phyloP scores from a whole-genome alignment of 2,113 vertebrate species.

The Bujurquina vittata region DNA sequence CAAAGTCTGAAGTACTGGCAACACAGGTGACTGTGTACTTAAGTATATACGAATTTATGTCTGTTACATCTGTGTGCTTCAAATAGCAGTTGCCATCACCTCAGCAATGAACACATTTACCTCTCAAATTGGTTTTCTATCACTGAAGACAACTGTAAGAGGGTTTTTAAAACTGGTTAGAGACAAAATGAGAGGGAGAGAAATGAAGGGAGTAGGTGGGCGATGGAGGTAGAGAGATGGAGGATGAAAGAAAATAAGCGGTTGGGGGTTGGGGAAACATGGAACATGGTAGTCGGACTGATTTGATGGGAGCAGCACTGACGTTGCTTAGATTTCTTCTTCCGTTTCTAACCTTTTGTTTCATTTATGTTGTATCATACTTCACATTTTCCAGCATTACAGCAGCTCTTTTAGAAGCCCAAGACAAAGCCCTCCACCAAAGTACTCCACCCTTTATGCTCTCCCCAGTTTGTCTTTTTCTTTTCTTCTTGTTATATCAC shows the following conservation, averaged over 20 bases:
- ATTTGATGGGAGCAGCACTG: slow-evolving; percentile 32
- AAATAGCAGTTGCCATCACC: slow-evolving; percentile 62
- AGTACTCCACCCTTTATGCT: slow-evolving; percentile 16
- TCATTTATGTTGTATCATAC: slow-evolving; percentile 30
- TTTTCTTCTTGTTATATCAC: not conserved
- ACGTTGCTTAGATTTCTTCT: slow-evolving; percentile 12
- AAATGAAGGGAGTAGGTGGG: slow-evolving; percentile 35
- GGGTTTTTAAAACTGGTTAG: slow-evolving; percentile 18
- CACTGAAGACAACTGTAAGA: slow-evolving; percentile 26
- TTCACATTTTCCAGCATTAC: slow-evolving; percentile 24
- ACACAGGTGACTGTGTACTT: slow-evolving; percentile 33
- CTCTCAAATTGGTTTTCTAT: slow-evolving; percentile 31
- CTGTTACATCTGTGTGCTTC: slow-evolving; percentile 29
- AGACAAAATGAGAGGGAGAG: slow-evolving; percentile 37
- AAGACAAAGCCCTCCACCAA: slow-evolving; percentile 10
- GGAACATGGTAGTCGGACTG: slow-evolving; percentile 29
- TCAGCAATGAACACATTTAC: slow-evolving; percentile 65
- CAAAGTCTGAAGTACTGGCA: slow-evolving; percentile 47
- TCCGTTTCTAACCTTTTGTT: slow-evolving; percentile 16
- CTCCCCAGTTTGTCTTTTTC: slow-evolving; percentile 23
- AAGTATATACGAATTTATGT: slow-evolving; percentile 1
- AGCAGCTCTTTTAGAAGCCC: not conserved
- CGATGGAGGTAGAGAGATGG: slow-evolving; percentile 32
- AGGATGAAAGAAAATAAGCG: slow-evolving; percentile 43
- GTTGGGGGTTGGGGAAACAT: slow-evolving; percentile 24